phyloP scores from a whole-genome alignment of 2,888 invertebrate species.

The Drosophila mercatorum region DNA sequence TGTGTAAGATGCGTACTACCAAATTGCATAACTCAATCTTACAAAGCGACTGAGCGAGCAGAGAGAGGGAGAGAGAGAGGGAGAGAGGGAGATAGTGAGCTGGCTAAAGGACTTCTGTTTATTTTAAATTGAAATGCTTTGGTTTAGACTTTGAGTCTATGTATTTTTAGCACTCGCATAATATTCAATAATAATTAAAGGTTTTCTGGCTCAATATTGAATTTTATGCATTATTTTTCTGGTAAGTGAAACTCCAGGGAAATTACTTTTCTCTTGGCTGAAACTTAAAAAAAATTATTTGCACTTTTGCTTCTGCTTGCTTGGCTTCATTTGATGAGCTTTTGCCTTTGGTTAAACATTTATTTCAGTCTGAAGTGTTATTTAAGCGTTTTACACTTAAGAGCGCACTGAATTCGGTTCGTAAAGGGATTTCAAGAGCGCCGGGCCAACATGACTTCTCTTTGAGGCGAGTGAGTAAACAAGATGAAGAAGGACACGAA shows the following conservation, averaged over 20 bases:
- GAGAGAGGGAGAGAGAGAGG: background rate
- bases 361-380: background rate
- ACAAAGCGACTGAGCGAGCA: conserved; percentile 22
- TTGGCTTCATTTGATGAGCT: conserved; percentile 3
- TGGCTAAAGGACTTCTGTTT: background rate
- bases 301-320: background rate
- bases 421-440: conserved; percentile 6
- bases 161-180: background rate
- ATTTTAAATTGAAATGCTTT: conserved; percentile 18
- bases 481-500: background rate
- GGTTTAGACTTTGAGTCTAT: background rate
- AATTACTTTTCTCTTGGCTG: background rate
- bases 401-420: background rate
- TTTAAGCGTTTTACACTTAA: conserved; percentile 2
- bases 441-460: background rate
- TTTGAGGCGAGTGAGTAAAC: background rate
- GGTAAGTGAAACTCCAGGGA: background rate
- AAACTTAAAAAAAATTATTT: conserved; percentile 1
- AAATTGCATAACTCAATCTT: conserved; percentile 62
- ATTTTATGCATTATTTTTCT: background rate
- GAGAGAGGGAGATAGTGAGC: background rate
- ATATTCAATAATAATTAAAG: conserved; percentile 7
- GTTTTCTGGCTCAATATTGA: background rate
- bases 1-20: conserved; percentile 58
- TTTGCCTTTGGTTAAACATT: conserved; percentile 6